These are phyloP conservation scores for Xenopus borealis DNA, from an alignment of 2,113 vertebrate genomes.

Conservation along the genomic window DNA sequence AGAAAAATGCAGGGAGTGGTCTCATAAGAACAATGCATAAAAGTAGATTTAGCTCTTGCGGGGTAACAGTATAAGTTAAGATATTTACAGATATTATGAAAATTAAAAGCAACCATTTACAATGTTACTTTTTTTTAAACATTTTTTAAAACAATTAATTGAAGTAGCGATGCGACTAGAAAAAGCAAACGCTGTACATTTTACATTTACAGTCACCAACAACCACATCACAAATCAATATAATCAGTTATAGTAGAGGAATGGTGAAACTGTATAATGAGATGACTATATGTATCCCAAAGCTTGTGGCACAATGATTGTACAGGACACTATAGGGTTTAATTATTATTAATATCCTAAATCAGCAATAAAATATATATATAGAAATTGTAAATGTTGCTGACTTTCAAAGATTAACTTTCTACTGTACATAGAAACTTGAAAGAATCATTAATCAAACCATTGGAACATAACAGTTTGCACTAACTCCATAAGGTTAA, in stretches of 20 bases:
- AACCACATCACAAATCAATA: neutral
- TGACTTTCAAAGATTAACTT: too few species aligned
- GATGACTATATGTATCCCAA: too few species aligned
- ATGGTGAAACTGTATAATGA: too few species aligned
- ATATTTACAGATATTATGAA: neutral
- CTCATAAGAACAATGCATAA: constrained; percentile 27
- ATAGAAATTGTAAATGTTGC: too few species aligned
- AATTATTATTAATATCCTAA: too few species aligned
- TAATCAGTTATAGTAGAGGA: neutral
- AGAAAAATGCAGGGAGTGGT: constrained; percentile 13
- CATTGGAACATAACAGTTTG: too few species aligned
- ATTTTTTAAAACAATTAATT: neutral
- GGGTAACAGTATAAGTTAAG: neutral
- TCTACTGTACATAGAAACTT: too few species aligned
- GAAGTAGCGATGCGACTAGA: neutral
- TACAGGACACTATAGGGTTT: too few species aligned
- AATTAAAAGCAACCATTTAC: neutral
- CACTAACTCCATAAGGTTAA: too few species aligned
- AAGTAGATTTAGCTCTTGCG: neutral
- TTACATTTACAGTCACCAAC: neutral
- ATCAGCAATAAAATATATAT: too few species aligned
- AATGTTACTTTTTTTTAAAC: neutral
- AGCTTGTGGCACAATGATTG: too few species aligned
- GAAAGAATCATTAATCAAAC: too few species aligned
- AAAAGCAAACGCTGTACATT: neutral